phyloP scores from a whole-genome alignment of 30 jellyfish, hydroid and myxozoan species.

The Aurelia aurita region DNA sequence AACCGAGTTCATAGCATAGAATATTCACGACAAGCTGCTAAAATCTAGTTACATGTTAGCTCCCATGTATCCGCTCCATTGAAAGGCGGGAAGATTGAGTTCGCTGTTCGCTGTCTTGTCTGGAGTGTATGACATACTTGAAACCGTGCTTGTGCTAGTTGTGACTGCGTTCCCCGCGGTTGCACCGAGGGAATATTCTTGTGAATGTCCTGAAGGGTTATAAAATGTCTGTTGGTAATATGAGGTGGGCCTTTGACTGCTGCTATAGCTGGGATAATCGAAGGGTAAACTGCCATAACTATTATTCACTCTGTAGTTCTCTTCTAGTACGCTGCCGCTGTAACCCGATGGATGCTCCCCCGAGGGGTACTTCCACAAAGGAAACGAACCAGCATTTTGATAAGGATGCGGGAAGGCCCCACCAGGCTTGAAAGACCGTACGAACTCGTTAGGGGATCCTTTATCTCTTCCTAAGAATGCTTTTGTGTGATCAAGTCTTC shows the following conservation, averaged over 20 bases:
- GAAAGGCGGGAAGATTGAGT: conserved; percentile 90
- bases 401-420: conserved; percentile 90
- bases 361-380: conserved; percentile 95
- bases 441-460: conserved; percentile 90
- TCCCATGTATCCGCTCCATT: conserved; percentile 96
- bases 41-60: conserved; percentile 83
- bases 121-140: conserved; percentile 90
- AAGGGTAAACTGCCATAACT: conserved; percentile 86
- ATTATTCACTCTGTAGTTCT: conserved; percentile 83
- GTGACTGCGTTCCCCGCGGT: conserved; percentile 74
- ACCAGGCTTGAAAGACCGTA: conserved; percentile 92
- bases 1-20: conserved; percentile 61
- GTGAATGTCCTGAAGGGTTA: conserved; percentile 89
- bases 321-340: conserved; percentile 79
- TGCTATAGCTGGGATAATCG: conserved; percentile 88
- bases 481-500: conserved; percentile 89
- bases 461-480: conserved; percentile 92
- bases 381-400: conserved; percentile 82
- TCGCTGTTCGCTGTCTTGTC: conserved; percentile 87
- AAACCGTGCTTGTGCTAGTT: conserved; percentile 90
- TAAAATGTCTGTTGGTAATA: conserved; percentile 91
- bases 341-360: conserved; percentile 80
- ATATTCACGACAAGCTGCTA: conserved; percentile 29
- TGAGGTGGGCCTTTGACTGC: conserved; percentile 86
- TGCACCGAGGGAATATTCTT: conserved; percentile 76